Base-by-base conservation (phyloP, 2,888 invertebrate species). In the Tridacna crocea region DNA sequence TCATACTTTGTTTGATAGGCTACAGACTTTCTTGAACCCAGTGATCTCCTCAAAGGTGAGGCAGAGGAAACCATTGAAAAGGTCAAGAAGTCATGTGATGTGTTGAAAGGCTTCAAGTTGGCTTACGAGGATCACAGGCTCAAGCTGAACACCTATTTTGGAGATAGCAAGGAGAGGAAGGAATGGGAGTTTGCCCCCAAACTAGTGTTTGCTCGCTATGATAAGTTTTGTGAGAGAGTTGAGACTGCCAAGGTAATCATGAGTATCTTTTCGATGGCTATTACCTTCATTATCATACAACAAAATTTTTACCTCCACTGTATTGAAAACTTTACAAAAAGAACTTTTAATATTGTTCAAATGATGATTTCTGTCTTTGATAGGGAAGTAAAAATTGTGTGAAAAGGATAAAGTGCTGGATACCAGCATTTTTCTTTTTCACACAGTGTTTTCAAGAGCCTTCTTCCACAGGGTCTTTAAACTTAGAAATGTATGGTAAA, bases 31-130 rank as follows among this genome's bases (percentile, higher is more conserved):
- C 95, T 98, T 88, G 98, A 98, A 92, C 98, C 98, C 0, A 96
- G 97, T 2, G 97, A 98, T 0, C 96, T 98, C 81, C 98, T 99
- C 93, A 98, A 98, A 93, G 98, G 98, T 89, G 98, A 98, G 90
- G 97, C 98, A 65, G 98, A 98, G 92, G 98, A 99, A 95, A 97
- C 98, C 0, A 96, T 97, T 93, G 97, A 96, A 93, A 96, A 98
- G 80, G 97, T 98, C 17, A 94, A 84, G 27, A 88, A 87, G 72
- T 89, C 93, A 36, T 74, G 88, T 65, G 82, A 89, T 46, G 89
- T 91, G 19, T 80, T 94, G 55, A 81, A 88, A 24, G 77, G 84
- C 55, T 94, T 94, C 88, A 89, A 88, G 47, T 75, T 81, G 8
- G 87, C 90, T 17, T 94, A 93, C 81, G 92, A 92, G 70, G 91